Base-by-base conservation (phyloP, 2,113 vertebrate genomes). In the Syngnathus floridae region DNA sequence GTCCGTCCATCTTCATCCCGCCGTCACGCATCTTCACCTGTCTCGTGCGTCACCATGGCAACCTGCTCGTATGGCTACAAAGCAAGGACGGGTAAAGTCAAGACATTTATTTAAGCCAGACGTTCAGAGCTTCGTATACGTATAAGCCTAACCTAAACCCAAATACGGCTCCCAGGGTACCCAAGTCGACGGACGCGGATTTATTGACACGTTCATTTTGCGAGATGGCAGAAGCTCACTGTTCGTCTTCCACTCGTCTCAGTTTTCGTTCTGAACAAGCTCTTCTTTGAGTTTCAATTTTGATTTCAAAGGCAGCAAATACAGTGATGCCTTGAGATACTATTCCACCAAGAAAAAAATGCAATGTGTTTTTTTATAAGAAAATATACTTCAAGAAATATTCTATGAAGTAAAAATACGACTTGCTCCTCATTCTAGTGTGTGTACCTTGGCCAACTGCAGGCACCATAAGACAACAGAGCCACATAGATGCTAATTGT, bases 11-110 rank as follows among this genome's bases (percentile, higher is more conserved):
- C 67, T 40, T 21, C 84, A 80, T 73, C 56, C 59, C 40, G 62
- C 43, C 80, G 67, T 48, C 78, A 85, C 36, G 70, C 76, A 64
- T 70, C 77, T 82, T 78, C 80, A 67, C 65, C 81, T 81, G 80
- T 86, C 82, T 74, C 86, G 81, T 84, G 78, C 64, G 79, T 86
- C 81, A 82, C 83, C 79, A 77, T 71, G 80, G 82, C 81, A 70
- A 83, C 80, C 77, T 82, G 84, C 82, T 87, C 81, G 74, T 79
- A 77, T 77, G 86, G 46, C 83, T 84, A 77, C 76, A 80, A 66
- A 78, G 78, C 78, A 58, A 43, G 38, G 38, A 61, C 6, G 22
- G 40, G 21, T 68, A 73, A 76, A 82, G 77, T 77, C 76, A 77
- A 82, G 81, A 86, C 71, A 81, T 76, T 83, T 86, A 35, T 56